Percentiles rank a stretch among this genome's conserved stretches.
Conservation (phyloP, 1,140 invertebrate genomes). For the Cydia amplana region DNA sequence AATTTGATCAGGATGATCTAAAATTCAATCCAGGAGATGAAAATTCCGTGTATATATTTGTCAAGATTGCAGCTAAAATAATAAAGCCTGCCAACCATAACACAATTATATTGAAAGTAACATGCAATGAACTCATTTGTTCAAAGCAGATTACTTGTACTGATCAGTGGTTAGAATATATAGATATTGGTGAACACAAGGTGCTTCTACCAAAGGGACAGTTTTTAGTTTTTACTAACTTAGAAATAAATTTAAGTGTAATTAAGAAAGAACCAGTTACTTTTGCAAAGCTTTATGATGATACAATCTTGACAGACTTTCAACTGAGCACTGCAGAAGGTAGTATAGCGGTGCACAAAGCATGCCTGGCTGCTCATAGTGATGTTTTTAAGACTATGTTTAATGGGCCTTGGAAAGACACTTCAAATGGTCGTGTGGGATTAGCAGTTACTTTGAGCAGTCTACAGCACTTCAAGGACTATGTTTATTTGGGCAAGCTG, state of each 20-base stretch:
- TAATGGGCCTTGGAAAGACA: slow-evolving; percentile 4
- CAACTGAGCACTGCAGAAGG: slow-evolving; percentile 10
- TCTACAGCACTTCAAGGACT: slow-evolving; percentile 9
- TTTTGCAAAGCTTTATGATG: slow-evolving; percentile 14
- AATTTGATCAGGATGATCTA: background rate
- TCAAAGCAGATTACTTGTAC: background rate
- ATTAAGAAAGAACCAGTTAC: slow-evolving; percentile 12
- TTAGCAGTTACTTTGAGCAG: background rate
- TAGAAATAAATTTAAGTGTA: slow-evolving; percentile 28
- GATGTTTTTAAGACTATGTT: slow-evolving; percentile 5
- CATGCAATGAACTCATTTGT: background rate
- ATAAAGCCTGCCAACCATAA: background rate
- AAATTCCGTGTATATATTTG: background rate
- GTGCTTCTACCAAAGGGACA: background rate
- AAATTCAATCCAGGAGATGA: background rate
- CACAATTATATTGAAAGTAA: slow-evolving; percentile 1
- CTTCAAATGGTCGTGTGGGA: background rate
- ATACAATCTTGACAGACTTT: background rate
- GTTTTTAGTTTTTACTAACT: slow-evolving; percentile 9
- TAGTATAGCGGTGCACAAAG: slow-evolving; percentile 8
- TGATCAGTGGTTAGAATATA: background rate
- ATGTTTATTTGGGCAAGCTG: background rate
- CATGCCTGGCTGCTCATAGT: slow-evolving; percentile 18
- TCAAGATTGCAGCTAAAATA: background rate
- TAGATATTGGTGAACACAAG: background rate